Evolutionary conservation across 2,888 invertebrate genomes (phyloP).

Genomic region (Lottia gigantea): DNA sequence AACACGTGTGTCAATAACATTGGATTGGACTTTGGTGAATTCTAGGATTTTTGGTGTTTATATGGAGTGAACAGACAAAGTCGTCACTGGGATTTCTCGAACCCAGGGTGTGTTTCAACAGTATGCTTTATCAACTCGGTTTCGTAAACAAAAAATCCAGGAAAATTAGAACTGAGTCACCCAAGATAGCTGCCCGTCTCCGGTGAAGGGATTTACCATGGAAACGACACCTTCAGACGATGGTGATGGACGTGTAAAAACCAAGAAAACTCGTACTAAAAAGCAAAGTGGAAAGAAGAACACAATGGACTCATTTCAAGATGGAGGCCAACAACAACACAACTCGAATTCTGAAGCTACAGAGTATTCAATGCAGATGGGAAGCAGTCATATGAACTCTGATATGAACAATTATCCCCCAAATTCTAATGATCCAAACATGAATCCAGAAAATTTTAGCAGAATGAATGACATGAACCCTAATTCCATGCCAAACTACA

Average conservation of each 20-base stretch:
- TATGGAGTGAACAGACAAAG: not conserved
- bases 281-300: constrained; percentile 47
- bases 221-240: constrained; percentile 41
- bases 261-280: constrained; percentile 54
- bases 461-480: constrained; percentile 59
- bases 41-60: not conserved
- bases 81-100: constrained; percentile 17
- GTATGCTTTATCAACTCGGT: constrained; percentile 52
- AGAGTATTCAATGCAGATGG: constrained; percentile 51
- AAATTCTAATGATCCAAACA: constrained; percentile 48
- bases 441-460: constrained; percentile 49
- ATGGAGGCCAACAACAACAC: constrained; percentile 58
- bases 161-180: constrained; percentile 34
- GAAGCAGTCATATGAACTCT: constrained; percentile 58
- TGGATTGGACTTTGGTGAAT: constrained; percentile 9
- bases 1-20: constrained; percentile 54
- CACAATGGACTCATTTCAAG: constrained; percentile 67
- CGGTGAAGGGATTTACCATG: constrained; percentile 43
- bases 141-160: constrained; percentile 50
- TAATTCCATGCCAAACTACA: constrained; percentile 53
- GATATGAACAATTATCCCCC: constrained; percentile 59
- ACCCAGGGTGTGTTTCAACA: constrained; percentile 46
- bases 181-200: constrained; percentile 31
- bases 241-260: constrained; percentile 36
- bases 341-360: constrained; percentile 57